phyloP scores from a whole-genome alignment of 2,888 invertebrate species.

The Ariolimax columbianus region DNA sequence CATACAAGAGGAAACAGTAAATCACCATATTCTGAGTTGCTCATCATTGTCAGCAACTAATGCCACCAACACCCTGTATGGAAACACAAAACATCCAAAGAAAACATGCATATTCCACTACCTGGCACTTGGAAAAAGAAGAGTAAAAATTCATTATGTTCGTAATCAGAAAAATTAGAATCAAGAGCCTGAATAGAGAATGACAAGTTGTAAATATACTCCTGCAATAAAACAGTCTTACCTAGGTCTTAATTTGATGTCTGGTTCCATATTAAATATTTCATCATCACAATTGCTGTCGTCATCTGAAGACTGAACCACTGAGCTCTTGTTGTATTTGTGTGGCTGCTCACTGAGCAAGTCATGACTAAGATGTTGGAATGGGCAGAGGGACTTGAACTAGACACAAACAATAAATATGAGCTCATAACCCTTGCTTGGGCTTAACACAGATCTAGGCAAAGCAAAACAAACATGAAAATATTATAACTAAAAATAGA shows the following conservation, averaged over 20 bases:
- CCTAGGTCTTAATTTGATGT: constrained; percentile 68
- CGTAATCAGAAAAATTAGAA: no score
- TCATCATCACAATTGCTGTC: constrained; percentile 67
- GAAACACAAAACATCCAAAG: no score
- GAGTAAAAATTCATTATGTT: no score
- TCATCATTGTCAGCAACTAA: no score
- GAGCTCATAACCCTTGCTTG: not conserved
- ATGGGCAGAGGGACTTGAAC: constrained; percentile 51
- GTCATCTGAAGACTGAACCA: constrained; percentile 9
- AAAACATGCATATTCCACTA: no score
- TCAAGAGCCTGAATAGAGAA: not conserved
- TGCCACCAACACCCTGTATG: no score
- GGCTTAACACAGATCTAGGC: not conserved
- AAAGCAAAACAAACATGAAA: not conserved
- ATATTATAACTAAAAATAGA: no score
- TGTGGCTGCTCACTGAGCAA: constrained; percentile 42
- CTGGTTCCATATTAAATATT: constrained; percentile 72
- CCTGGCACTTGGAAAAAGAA: no score
- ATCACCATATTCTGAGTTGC: no score
- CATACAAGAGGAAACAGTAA: no score
- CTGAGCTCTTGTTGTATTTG: not conserved
- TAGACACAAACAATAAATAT: constrained; percentile 5
- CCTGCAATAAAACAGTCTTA: constrained; percentile 37
- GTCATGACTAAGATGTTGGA: constrained; percentile 47
- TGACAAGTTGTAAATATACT: not conserved